Evolutionary conservation across 2,888 invertebrate species (phyloP).

Genomic region (Cephus nigrinus): DNA sequence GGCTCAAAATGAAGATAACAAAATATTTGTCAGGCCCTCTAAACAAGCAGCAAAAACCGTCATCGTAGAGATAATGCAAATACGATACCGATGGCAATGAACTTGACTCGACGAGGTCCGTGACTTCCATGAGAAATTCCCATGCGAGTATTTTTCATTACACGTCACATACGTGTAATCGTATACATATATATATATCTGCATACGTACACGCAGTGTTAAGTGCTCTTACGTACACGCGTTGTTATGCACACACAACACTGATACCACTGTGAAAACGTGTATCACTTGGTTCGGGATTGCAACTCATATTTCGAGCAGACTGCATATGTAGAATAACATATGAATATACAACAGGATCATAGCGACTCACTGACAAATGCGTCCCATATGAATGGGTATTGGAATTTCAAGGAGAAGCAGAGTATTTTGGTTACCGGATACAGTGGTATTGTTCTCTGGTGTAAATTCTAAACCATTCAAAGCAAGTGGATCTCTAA

Average conservation of each 20-base stretch:
- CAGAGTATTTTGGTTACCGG: neutral
- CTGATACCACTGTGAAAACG: neutral
- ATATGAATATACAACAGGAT: neutral
- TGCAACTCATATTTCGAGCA: neutral
- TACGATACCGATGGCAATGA: slow-evolving; percentile 44
- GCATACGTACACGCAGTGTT: no score
- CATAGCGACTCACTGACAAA: neutral
- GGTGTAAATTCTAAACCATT: neutral
- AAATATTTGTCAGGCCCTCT: neutral
- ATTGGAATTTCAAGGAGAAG: neutral
- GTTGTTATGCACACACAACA: neutral
- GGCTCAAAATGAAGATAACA: neutral
- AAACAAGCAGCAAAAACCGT: neutral
- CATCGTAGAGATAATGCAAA: neutral
- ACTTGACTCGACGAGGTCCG: slow-evolving; percentile 41
- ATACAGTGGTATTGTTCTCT: neutral
- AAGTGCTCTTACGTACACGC: neutral
- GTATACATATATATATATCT: neutral
- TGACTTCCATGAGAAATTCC: slow-evolving; percentile 54
- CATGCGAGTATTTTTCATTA: slow-evolving; percentile 48
- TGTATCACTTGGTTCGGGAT: neutral
- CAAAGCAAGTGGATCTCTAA: neutral
- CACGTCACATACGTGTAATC: neutral
- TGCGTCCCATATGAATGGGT: neutral
- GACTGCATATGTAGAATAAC: neutral